A percentile compares a stretch with the other conserved stretches of the same genome.
Evolutionary conservation across 2,888 invertebrate species (phyloP).

Genomic region (Sthenelais limicola): DNA sequence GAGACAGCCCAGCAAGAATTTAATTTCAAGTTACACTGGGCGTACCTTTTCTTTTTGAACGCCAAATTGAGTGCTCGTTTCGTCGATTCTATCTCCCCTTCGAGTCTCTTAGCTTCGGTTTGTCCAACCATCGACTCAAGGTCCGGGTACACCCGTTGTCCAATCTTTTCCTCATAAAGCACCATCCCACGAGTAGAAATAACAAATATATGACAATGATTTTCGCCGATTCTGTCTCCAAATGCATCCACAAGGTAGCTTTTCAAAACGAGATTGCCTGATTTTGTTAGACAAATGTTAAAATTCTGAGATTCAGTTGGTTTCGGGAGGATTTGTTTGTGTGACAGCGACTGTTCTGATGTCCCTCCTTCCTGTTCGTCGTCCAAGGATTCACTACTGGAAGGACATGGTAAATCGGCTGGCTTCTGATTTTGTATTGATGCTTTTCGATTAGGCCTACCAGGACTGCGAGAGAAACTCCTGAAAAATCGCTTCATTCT

Average conservation of each 20-base stretch:
- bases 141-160: neutral
- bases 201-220: neutral
- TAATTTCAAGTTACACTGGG: no score
- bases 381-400: neutral
- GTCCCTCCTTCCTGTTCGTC: neutral
- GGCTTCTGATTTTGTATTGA: no score
- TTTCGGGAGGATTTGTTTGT: neutral
- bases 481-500: slow-evolving; percentile 18
- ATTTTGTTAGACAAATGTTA: slow-evolving; percentile 1
- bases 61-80: slow-evolving; percentile 10
- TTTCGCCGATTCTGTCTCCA: neutral
- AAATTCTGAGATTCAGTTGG: neutral
- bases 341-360: neutral
- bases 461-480: no score
- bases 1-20: no score
- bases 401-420: no score
- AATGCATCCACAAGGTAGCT: neutral
- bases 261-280: slow-evolving; percentile 7
- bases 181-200: slow-evolving; percentile 8
- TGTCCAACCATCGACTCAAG: neutral
- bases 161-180: neutral
- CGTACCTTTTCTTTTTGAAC: slow-evolving; percentile 23
- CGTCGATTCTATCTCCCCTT: neutral
- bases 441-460: no score
- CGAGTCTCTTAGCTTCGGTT: neutral